Conservation (phyloP, 1,140 invertebrate genomes). For the Trinorchestia longiramus region DNA sequence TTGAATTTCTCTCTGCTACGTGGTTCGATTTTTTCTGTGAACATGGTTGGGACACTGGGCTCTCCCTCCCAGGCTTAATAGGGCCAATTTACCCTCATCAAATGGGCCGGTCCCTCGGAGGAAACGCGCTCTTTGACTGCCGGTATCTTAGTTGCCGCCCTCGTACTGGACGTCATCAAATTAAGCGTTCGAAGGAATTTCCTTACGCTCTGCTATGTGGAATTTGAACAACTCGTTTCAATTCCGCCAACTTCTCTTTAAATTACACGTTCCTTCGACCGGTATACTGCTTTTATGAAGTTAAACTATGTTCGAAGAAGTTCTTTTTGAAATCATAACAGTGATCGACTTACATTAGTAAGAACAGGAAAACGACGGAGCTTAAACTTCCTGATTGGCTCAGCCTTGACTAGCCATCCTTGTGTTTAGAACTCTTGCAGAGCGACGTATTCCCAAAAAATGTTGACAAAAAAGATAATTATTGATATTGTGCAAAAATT, state of each 20-base stretch:
- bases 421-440: too few species aligned
- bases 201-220: neutral
- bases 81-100: constrained; percentile 52
- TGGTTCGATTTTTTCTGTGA: neutral
- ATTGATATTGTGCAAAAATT: too few species aligned
- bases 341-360: too few species aligned
- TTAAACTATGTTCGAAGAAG: neutral
- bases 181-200: neutral
- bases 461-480: too few species aligned
- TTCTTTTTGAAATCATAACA: too few species aligned
- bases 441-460: too few species aligned
- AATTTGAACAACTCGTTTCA: neutral
- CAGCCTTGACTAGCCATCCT: too few species aligned
- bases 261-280: neutral
- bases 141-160: neutral
- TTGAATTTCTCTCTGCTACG: neutral
- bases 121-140: constrained; percentile 1
- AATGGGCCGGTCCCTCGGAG: constrained; percentile 11
- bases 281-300: neutral
- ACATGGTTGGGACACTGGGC: neutral
- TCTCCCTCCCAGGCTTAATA: constrained; percentile 21
- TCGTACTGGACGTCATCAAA: neutral
- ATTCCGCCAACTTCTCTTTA: neutral
- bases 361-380: too few species aligned
- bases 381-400: too few species aligned